Base-by-base conservation (phyloP, 2,113 vertebrate genomes). In the Ancistrus triradiatus region DNA sequence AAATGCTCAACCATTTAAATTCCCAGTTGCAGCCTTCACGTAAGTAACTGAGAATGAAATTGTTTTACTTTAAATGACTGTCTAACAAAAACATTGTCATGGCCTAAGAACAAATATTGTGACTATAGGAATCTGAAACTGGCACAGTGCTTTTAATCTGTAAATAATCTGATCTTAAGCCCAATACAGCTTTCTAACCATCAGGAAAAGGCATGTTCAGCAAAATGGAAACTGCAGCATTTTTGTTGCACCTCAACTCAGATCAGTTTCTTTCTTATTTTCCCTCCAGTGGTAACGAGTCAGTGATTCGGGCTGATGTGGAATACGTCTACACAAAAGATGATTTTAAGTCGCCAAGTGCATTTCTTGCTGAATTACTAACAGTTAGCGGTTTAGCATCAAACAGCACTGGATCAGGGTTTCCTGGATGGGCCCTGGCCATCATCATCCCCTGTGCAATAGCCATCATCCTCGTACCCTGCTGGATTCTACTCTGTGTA, bases 401-500 rank as follows among this genome's bases (percentile, higher is more conserved):
- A n/a, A n/a, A n/a, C 35, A 31, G 27, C 27, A 31, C 27, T 7
- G 27, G n/a, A n/a, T n/a, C n/a, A 37, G 1, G 5, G 27, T n/a
- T 25, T 53, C 28, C 63, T 33, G 63, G 27, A 7, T 74, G 68
- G 73, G 47, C 55, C n/a, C 27, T 70, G 8, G 68, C 63, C 24
- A 70, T 74, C 11, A 74, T 74, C 15, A 66, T 74, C 2, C 63
- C 59, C 10, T 67, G 58, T 58, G 63, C 28, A 28, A 59, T 63
- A 19, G 59, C 33, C 7, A 63, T 74, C 31, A 10, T 70, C 3
- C 68, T 71, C 1, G 1, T 64, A 28, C 73, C 73, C 8, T 62
- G 59, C 13, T 74, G 68, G 63, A 70, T 74, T 57, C 2, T 63
- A 11, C 51, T 67, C 6, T 66, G 57, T 48, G 73, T 74, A 57